Evolutionary conservation across 2,888 invertebrate genomes (phyloP).

Genomic region (Scaptomyza cyrtandrae): DNA sequence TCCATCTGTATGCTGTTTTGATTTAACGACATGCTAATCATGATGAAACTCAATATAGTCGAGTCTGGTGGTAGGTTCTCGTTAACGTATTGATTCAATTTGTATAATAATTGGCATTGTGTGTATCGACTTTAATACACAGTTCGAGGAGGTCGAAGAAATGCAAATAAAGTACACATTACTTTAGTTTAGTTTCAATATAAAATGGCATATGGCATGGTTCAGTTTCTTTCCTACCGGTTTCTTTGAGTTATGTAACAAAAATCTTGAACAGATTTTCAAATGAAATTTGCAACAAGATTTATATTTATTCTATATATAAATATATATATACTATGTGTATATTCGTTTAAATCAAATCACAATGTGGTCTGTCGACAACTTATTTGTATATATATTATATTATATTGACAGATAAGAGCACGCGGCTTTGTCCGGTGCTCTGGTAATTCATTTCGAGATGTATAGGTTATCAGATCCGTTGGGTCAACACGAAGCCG

Average conservation of each 20-base stretch:
- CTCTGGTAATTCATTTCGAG: slow-evolving; percentile 58
- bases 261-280: slow-evolving; percentile 39
- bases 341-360: background rate
- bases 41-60: slow-evolving; percentile 56
- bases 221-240: slow-evolving; percentile 30
- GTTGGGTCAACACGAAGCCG: slow-evolving; percentile 51
- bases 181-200: slow-evolving; percentile 17
- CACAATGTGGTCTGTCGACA: slow-evolving; percentile 14
- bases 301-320: slow-evolving; percentile 10
- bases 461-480: slow-evolving; percentile 57
- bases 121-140: slow-evolving; percentile 6
- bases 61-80: background rate
- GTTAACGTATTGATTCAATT: slow-evolving; percentile 57
- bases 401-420: slow-evolving; percentile 56
- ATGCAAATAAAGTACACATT: background rate
- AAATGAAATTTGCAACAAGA: slow-evolving; percentile 7
- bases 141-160: slow-evolving; percentile 8
- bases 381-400: too few relatives aligned
- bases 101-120: slow-evolving; percentile 31
- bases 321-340: background rate
- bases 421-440: slow-evolving; percentile 34
- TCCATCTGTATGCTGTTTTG: slow-evolving; percentile 29
- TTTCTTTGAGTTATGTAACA: slow-evolving; percentile 52
- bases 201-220: slow-evolving; percentile 50
- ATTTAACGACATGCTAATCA: slow-evolving; percentile 53